Evolutionary conservation across 2,888 invertebrate species (phyloP).

Genomic region (Apamea crenata): DNA sequence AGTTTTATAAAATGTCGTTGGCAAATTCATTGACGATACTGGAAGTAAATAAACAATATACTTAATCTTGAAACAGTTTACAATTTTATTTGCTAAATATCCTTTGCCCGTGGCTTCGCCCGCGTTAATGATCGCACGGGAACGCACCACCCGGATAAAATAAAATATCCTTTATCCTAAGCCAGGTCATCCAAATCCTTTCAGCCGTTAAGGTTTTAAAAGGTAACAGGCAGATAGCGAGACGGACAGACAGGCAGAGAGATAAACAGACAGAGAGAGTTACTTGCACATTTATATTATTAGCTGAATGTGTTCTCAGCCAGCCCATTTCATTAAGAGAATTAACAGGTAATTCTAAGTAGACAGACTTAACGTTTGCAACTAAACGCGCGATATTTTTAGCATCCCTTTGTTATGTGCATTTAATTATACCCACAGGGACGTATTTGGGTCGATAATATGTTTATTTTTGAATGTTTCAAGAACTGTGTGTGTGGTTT

Average conservation of each 20-base stretch:
- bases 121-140: no score
- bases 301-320: background rate
- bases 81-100: background rate
- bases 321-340: constrained; percentile 31
- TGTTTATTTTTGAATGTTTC: no score
- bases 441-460: constrained; percentile 8
- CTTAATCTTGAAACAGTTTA: background rate
- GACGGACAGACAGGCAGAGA: background rate
- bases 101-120: no score
- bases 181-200: background rate
- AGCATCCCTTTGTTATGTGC: constrained; percentile 59
- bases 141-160: no score
- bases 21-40: background rate
- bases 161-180: no score
- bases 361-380: constrained; percentile 30
- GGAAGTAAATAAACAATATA: background rate
- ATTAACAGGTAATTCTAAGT: constrained; percentile 21
- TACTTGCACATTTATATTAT: background rate
- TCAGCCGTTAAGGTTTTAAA: background rate
- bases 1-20: background rate
- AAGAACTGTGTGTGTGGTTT: no score
- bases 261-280: background rate
- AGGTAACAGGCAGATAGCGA: background rate
- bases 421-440: constrained; percentile 55
- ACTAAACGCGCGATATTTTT: constrained; percentile 53